Conservation (phyloP, 2,888 invertebrate species). For the Euproctis similis region DNA sequence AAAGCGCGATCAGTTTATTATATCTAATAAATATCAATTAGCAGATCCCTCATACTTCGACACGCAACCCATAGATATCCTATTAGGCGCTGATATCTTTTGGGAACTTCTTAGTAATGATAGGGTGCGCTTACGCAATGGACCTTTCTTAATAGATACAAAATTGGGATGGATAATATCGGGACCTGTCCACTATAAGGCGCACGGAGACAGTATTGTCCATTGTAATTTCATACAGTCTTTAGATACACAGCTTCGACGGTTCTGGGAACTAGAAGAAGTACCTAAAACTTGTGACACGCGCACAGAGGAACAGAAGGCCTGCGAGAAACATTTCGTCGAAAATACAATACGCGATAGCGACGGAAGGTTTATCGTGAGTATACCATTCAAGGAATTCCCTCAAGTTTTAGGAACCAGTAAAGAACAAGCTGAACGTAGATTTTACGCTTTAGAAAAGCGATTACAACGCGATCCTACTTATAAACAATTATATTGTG, state of each 20-base stretch:
- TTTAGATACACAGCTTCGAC: too few relatives aligned
- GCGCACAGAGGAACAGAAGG: conserved; percentile 2
- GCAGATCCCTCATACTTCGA: conserved; percentile 2
- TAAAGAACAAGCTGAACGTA: conserved; percentile 8
- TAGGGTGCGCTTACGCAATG: conserved; percentile 8
- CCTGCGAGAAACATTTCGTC: conserved; percentile 2
- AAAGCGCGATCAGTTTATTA: background rate
- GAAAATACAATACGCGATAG: conserved; percentile 3
- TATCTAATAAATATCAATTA: background rate
- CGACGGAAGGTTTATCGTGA: conserved; percentile 18
- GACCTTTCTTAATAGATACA: conserved; percentile 18
- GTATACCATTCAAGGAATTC: conserved; percentile 12
- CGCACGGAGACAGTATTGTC: too few relatives aligned
- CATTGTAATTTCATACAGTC: too few relatives aligned
- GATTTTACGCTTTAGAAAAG: conserved; percentile 11
- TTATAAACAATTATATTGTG: conserved; percentile 1
- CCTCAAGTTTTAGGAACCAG: conserved; percentile 14
- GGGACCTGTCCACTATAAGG: too few relatives aligned
- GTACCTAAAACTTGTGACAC: background rate
- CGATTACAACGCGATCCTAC: background rate
- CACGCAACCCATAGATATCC: conserved; percentile 6
- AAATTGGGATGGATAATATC: conserved; percentile 19
- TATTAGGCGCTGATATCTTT: conserved; percentile 10
- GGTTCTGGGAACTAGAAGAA: conserved; percentile 3
- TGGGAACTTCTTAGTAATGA: conserved; percentile 7